Conservation (phyloP, 1,140 invertebrate species). For the Drosophila neocordata region DNA sequence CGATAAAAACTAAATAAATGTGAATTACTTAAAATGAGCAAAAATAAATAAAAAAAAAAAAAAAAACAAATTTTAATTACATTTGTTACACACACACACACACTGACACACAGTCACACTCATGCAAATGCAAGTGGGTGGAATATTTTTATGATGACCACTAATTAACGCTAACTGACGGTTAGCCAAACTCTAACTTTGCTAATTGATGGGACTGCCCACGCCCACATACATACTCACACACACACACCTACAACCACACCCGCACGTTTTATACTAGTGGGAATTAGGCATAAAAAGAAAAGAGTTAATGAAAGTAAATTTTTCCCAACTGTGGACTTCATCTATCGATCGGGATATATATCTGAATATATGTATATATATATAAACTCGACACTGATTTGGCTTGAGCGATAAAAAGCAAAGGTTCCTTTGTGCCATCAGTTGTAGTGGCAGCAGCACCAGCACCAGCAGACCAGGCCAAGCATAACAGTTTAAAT, state of each 20-base stretch:
- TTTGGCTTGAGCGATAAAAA: slow-evolving; percentile 75
- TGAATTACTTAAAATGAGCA: slow-evolving; percentile 7
- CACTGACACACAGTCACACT: no score
- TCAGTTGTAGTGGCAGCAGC: neutral
- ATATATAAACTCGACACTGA: slow-evolving; percentile 72
- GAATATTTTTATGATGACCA: slow-evolving; percentile 13
- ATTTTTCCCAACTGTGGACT: slow-evolving; percentile 9
- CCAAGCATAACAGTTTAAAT: slow-evolving; percentile 81
- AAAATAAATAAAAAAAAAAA: slow-evolving; percentile 21
- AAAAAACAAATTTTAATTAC: slow-evolving; percentile 58
- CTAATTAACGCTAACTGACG: slow-evolving; percentile 50
- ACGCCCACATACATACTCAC: neutral
- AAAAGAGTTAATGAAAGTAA: slow-evolving; percentile 43
- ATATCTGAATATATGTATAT: slow-evolving; percentile 15
- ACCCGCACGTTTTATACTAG: neutral
- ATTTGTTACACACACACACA: slow-evolving; percentile 12
- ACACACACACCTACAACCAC: neutral
- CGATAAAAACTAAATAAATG: slow-evolving; percentile 8
- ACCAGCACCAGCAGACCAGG: slow-evolving; percentile 26
- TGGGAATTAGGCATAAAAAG: slow-evolving; percentile 40
- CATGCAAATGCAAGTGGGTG: neutral
- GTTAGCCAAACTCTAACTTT: neutral
- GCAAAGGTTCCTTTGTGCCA: slow-evolving; percentile 63
- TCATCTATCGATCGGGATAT: slow-evolving; percentile 38
- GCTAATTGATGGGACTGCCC: slow-evolving; percentile 18